Conservation (phyloP, 2,797 vertebrate species). For the Hapalemur alaotrensis region DNA sequence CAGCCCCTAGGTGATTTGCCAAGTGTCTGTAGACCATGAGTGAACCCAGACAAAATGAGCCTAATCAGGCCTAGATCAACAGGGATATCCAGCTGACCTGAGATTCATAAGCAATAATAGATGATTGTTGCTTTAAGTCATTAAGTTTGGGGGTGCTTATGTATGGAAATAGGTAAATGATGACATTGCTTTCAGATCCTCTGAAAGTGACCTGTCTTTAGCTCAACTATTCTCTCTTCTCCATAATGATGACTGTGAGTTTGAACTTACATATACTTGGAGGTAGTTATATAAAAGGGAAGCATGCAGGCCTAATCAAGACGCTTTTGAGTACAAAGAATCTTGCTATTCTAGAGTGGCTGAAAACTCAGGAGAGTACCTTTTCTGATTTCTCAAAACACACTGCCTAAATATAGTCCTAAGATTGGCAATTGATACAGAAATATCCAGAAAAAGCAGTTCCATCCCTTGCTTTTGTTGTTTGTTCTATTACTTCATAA, state of each 20-base stretch:
- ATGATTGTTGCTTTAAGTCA: background rate
- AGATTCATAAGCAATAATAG: background rate
- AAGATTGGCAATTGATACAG: background rate
- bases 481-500: background rate
- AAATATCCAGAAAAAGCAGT: background rate
- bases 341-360: background rate
- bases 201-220: background rate
- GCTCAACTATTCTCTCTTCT: background rate
- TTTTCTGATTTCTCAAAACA: slow-evolving; percentile 39
- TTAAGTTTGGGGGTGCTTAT: background rate
- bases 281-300: background rate
- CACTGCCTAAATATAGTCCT: background rate
- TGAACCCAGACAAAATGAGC: background rate
- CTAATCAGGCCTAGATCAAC: background rate
- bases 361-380: background rate
- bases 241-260: background rate
- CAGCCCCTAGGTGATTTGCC: background rate
- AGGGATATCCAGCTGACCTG: background rate
- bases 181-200: background rate
- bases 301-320: background rate
- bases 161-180: background rate
- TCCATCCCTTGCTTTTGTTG: background rate
- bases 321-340: background rate
- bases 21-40: background rate
- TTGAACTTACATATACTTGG: background rate